phyloP scores from a whole-genome alignment of 2,113 vertebrate species.

The Vicugna pacos region DNA sequence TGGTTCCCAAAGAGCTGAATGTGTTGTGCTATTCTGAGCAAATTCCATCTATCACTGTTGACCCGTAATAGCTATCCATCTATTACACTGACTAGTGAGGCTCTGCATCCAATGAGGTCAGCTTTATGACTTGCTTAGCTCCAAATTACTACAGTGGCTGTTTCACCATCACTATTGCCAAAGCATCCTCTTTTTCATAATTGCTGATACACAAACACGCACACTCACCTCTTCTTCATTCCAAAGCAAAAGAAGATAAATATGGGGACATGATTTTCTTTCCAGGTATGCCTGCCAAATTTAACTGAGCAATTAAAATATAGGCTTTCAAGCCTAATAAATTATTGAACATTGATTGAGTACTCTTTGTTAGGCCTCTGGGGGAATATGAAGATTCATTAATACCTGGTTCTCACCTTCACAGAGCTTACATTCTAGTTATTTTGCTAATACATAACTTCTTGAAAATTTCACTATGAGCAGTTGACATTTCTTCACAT shows the following conservation, averaged over 20 bases:
- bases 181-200: background rate
- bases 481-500: background rate
- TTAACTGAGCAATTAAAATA: background rate
- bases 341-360: background rate
- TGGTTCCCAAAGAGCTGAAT: slow-evolving; percentile 43
- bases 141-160: background rate
- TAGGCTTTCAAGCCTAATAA: slow-evolving; percentile 1
- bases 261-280: background rate
- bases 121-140: slow-evolving; percentile 7
- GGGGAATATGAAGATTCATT: background rate
- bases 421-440: background rate
- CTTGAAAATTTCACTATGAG: background rate
- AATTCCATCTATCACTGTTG: slow-evolving; percentile 72
- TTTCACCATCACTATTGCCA: background rate
- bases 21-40: slow-evolving; percentile 72
- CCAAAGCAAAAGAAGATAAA: background rate
- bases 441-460: background rate
- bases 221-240: background rate
- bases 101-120: background rate
- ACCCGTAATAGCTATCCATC: slow-evolving; percentile 70
- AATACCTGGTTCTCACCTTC: background rate
- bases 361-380: background rate
- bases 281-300: background rate
- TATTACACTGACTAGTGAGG: slow-evolving; percentile 31
- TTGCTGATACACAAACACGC: background rate